phyloP scores from a whole-genome alignment of 2,888 invertebrate species.

The Limnephilus marmoratus region DNA sequence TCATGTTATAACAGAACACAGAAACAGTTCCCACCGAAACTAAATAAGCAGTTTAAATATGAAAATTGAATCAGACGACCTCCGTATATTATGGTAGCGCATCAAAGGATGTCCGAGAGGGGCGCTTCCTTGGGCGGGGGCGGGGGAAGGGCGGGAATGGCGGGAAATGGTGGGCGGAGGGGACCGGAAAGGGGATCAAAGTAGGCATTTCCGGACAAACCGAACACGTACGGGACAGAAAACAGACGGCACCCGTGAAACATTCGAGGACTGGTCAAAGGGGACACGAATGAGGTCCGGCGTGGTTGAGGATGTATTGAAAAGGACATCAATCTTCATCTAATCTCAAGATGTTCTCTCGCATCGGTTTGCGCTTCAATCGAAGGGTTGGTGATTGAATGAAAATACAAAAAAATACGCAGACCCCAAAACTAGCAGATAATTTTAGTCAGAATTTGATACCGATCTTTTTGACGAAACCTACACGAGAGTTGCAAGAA shows the following conservation, averaged over 20 bases:
- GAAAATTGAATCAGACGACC: constrained; percentile 64
- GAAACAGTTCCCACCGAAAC: constrained; percentile 5
- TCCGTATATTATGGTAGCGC: constrained; percentile 44
- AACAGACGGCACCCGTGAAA: constrained; percentile 40
- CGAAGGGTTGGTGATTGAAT: neutral
- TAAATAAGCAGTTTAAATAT: constrained; percentile 57
- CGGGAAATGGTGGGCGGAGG: neutral
- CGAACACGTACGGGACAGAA: constrained; percentile 43
- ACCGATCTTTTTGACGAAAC: neutral
- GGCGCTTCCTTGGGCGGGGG: constrained; percentile 28
- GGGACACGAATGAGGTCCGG: constrained; percentile 10
- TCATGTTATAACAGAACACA: neutral
- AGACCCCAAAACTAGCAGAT: neutral
- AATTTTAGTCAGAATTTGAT: neutral
- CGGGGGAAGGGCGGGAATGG: constrained; percentile 50
- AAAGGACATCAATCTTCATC: constrained; percentile 7
- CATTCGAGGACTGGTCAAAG: constrained; percentile 23
- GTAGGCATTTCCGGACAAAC: constrained; percentile 64
- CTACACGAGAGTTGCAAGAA: neutral
- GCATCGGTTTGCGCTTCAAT: neutral
- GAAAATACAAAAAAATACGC: neutral
- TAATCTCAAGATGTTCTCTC: neutral
- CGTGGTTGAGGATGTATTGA: neutral
- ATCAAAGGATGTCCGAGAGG: constrained; percentile 49
- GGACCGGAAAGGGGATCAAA: constrained; percentile 64